Base-by-base conservation (phyloP, 2,888 invertebrate species). In the Dinocampus coccinellae region DNA sequence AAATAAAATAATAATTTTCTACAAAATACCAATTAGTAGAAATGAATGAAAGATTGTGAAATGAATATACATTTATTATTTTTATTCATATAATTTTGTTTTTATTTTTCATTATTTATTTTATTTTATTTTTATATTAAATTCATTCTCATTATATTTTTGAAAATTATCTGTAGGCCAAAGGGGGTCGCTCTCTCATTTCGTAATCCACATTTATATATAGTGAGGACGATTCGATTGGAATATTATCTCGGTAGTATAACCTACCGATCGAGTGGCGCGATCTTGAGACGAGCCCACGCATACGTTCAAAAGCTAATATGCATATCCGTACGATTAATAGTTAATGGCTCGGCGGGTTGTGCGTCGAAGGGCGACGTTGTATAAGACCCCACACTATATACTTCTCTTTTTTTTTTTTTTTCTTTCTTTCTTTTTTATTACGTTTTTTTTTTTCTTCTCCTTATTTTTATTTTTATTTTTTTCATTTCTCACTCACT, bases 261-360 rank as follows among this genome's bases (percentile, higher is more conserved):
- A 72, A 68, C 65, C 58, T 72, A 72, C 62, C 71, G 71, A 73
- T 69, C 69, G 71, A 68, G 33, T 58, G 33, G 55, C 53, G 62
- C 64, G 53, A 63, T 57, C 69, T 47, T 66, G 64, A 69, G 81
- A 69, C 76, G 77, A 78, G 80, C 82, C 81, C 81, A 82, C 83
- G 83, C 82, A 81, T 68, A 47, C 47, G 47, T 68, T 66, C 26
- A 64, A 65, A 16, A 47, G 72, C 80, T 82, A 80, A 80, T 83
- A 83, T 83, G 81, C 83, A 83, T 83, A 83, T 83, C 82, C 80
- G 78, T 77, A 74, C 79, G 81, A 79, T 83, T 83, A 83, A 83
- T 83, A 82, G 83, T 80, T 83, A 83, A 83, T 82, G 82, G 81
- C 75, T 77, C 70, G 36, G 29, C 72, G 53, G 65, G 72, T 65